These are phyloP conservation scores for Pimephales promelas DNA, from an alignment of 2,113 vertebrate genomes.

Conservation along the genomic window DNA sequence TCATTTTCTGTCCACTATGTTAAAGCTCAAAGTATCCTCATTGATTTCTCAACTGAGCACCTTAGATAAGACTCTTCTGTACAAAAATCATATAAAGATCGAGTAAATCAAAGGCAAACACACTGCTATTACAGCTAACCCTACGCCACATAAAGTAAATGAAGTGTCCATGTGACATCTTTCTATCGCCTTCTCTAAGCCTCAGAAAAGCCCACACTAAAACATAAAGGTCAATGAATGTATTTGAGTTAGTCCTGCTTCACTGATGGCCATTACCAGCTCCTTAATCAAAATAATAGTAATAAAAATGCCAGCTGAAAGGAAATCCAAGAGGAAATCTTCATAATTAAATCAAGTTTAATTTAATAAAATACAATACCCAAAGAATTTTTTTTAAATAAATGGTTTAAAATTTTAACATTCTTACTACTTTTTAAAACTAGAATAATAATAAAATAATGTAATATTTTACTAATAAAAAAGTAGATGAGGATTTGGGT, in stretches of 20 bases:
- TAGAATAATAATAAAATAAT: not conserved
- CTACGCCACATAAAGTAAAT: not conserved
- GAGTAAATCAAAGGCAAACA: slow-evolving; percentile 10
- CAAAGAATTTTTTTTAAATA: not conserved
- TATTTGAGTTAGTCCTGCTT: slow-evolving; percentile 17
- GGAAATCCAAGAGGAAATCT: slow-evolving; percentile 24
- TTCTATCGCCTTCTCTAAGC: not conserved
- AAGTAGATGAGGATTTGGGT: too few relatives aligned
- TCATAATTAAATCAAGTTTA: not conserved
- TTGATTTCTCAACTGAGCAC: slow-evolving; percentile 4
- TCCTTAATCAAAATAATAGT: not conserved
- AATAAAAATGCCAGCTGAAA: slow-evolving; percentile 54
- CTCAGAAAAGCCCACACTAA: not conserved
- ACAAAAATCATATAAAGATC: not conserved
- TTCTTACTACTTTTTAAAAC: not conserved
- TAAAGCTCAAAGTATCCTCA: not conserved
- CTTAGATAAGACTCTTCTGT: not conserved
- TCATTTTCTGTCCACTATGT: not conserved
- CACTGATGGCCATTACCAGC: not conserved
- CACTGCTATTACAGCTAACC: not conserved
- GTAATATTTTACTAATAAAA: not conserved
- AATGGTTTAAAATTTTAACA: too few relatives aligned
- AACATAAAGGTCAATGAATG: slow-evolving; percentile 5
- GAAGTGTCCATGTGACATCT: not conserved
- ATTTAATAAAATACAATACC: not conserved